Conservation (phyloP, 2,113 vertebrate species). For the Climacteris rufus region DNA sequence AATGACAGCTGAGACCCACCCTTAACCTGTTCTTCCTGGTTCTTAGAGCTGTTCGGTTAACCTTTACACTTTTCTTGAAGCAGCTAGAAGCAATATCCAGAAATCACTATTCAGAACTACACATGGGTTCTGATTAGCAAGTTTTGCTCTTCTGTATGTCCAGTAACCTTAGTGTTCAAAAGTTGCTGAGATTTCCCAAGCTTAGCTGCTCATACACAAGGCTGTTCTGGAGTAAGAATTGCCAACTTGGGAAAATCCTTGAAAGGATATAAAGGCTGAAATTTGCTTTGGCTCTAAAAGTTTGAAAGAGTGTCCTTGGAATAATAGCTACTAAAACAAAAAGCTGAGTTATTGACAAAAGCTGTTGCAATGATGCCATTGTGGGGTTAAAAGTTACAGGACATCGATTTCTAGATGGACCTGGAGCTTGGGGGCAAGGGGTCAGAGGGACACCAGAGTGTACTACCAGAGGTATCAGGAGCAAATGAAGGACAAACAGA, state of each 20-base stretch:
- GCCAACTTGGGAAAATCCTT: neutral
- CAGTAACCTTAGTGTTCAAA: neutral
- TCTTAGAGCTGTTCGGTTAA: neutral
- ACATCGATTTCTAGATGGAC: neutral
- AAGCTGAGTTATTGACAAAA: neutral
- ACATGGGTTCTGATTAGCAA: neutral
- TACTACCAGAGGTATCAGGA: neutral
- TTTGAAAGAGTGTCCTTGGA: neutral
- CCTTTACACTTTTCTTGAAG: neutral
- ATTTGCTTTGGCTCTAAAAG: neutral
- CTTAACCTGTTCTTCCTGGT: neutral
- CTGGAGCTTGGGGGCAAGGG: neutral
- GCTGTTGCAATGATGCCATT: neutral
- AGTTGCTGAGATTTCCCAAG: neutral
- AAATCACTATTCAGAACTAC: neutral
- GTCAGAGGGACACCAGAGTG: accelerated
- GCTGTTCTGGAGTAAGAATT: neutral
- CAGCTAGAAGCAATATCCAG: neutral
- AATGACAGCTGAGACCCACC: neutral
- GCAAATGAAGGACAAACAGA: neutral
- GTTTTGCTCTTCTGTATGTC: neutral
- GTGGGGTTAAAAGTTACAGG: neutral
- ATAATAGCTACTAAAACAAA: neutral
- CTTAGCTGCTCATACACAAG: neutral
- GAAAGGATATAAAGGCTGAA: neutral